A percentile compares a stretch with the other conserved stretches of the same genome.
These are phyloP conservation scores for Xenopus borealis DNA, from an alignment of 2,113 vertebrate genomes.

Conservation along the genomic window DNA sequence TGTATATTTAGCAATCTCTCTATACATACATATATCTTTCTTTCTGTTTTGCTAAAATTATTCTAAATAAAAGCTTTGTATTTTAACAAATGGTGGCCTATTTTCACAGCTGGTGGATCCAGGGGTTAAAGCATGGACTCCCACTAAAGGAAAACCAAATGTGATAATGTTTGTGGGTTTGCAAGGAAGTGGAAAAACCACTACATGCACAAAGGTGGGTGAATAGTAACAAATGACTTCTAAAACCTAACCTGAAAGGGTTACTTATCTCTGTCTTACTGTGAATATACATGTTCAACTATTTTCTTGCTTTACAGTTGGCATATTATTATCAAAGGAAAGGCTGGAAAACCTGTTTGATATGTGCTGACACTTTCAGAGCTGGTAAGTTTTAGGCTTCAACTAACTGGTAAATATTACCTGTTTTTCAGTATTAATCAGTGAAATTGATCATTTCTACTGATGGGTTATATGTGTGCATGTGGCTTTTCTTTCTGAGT, in stretches of 20 bases:
- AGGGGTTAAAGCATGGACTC: slow-evolving; percentile 97
- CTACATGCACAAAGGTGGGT: slow-evolving; percentile 94
- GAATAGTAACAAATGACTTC: not conserved
- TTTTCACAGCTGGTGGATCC: slow-evolving; percentile 88
- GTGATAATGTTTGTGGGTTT: slow-evolving; percentile 99
- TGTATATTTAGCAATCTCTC: too few relatives aligned
- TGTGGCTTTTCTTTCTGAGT: too few relatives aligned
- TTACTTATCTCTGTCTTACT: too few relatives aligned
- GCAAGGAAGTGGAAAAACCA: slow-evolving; percentile 97
- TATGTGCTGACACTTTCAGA: slow-evolving; percentile 98
- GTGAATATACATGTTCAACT: not conserved
- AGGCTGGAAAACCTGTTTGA: slow-evolving; percentile 98
- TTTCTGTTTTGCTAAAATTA: too few relatives aligned
- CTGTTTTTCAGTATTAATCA: too few relatives aligned
- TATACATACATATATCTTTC: too few relatives aligned
- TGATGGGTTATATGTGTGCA: too few relatives aligned
- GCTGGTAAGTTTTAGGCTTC: slow-evolving; percentile 71
- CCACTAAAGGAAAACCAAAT: slow-evolving; percentile 97
- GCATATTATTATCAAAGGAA: slow-evolving; percentile 98
- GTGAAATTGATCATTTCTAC: too few relatives aligned
- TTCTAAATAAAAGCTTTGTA: too few relatives aligned
- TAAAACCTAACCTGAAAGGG: too few relatives aligned
- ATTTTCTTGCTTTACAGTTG: slow-evolving; percentile 68
- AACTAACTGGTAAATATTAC: too few relatives aligned
- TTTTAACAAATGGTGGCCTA: slow-evolving; percentile 25